Percentiles rank a stretch among this genome's conserved stretches.
Conservation (phyloP, 2,888 invertebrate species). For the Caradrina clavipalpis region DNA sequence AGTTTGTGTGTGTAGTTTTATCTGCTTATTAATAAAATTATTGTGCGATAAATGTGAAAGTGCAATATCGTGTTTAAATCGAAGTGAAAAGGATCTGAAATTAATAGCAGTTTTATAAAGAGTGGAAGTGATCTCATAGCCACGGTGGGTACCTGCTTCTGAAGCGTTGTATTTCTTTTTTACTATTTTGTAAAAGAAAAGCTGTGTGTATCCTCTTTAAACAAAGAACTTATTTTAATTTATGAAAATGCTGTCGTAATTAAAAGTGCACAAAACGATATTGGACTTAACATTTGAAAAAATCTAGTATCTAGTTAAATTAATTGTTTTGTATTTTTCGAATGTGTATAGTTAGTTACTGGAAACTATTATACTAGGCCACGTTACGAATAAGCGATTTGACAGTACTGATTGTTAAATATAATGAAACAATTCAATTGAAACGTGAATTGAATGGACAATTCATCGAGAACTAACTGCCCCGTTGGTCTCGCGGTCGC, state of each 20-base stretch:
- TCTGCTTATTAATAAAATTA: conserved; percentile 28
- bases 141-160: conserved; percentile 40
- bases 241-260: neutral
- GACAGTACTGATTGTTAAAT: conserved; percentile 10
- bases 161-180: neutral
- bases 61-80: conserved; percentile 47
- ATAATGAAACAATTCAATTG: neutral
- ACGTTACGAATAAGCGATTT: conserved; percentile 9
- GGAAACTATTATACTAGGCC: neutral
- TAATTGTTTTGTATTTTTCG: neutral
- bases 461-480: too few relatives aligned
- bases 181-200: neutral
- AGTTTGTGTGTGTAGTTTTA: conserved; percentile 26
- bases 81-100: conserved; percentile 7
- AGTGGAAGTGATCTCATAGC: conserved; percentile 26
- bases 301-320: neutral
- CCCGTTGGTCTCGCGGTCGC: too few relatives aligned
- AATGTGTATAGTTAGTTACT: neutral
- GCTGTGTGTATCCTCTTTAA: too few relatives aligned
- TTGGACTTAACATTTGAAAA: conserved; percentile 19
- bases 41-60: conserved; percentile 30
- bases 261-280: conserved; percentile 18
- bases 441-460: too few relatives aligned
- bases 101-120: conserved; percentile 12
- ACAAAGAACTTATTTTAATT: neutral